Evolutionary conservation across 2,888 invertebrate genomes (phyloP), one percentile per base, ranked within the genome.

Genomic region (Podotricha telesiphe): DNA sequence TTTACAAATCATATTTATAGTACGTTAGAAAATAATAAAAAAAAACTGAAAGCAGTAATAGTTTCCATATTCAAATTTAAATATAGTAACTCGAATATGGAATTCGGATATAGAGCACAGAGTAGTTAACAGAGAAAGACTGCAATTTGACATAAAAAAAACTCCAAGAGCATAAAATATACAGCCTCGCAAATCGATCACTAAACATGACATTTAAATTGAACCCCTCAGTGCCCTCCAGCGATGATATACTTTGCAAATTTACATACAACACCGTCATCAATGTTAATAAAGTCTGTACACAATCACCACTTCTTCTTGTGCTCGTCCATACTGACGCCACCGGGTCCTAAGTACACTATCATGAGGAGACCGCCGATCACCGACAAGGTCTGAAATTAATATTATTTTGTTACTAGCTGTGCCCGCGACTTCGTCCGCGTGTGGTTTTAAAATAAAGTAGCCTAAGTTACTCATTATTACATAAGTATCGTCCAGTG

Each of bases 281-380:
- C 71, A 72, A 67, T 45, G 48, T 65, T 70, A 70, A 65, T 67
- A 70, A 17, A 71, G 71, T 73, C 73, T 68, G 53, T 71, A 56
- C 69, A 70, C 74, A 47, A 58, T 28, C 74, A 76, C 98, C 98
- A 99, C 88, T 97, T 97, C 94, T 99, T 99, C 94, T 99, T 99
- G 93, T 99, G 99, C 86, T 99, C 99, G 89, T 99, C 99, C 98
- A 99, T 99, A 73, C 99, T 99, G 50, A 99, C 99, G 68, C 98
- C 99, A 71, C 99, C 99, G 48, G 99, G 99, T 45, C 99, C 99
- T 74, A 99, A 94, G 74, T 98, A 98, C 13, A 99, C 99, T 78
- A 99, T 99, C 96, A 99, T 98, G 68, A 99, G 94, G 28, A 99
- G 95, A 64, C 99, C 99, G 74, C 99, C 99, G 83, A 99, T 96